These are phyloP conservation scores for Acleris literana DNA, from an alignment of 2,888 invertebrate genomes.

Conservation along the genomic window DNA sequence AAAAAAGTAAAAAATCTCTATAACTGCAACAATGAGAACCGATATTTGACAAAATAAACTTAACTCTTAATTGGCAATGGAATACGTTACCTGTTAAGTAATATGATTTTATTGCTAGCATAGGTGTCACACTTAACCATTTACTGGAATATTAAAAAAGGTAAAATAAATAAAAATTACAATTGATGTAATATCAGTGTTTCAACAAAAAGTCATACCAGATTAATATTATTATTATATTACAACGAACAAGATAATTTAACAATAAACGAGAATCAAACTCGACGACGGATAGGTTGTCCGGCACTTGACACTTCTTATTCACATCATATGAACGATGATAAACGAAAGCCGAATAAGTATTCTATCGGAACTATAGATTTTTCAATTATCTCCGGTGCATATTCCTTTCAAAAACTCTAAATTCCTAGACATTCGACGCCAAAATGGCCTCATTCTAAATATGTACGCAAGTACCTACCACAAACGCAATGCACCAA, in stretches of 20 bases:
- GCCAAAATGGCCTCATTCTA: conserved; percentile 49
- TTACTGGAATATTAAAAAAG: no score
- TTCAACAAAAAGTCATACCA: no score
- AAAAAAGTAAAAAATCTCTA: no score
- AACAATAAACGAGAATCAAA: neutral
- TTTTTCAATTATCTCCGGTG: neutral
- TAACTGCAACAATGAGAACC: no score
- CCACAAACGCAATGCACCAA: conserved; percentile 82
- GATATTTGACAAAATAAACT: no score
- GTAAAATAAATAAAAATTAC: no score
- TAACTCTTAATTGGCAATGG: no score
- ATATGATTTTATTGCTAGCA: no score
- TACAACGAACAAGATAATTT: neutral
- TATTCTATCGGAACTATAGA: conserved; percentile 4
- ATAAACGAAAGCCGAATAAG: conserved; percentile 13
- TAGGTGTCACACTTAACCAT: no score
- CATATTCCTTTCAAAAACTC: conserved; percentile 1
- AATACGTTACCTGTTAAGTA: no score
- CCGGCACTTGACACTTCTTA: conserved; percentile 31
- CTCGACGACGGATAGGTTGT: conserved; percentile 18
- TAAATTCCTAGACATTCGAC: conserved; percentile 16
- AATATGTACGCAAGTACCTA: conserved; percentile 56
- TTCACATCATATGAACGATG: conserved; percentile 16
- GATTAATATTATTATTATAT: neutral
- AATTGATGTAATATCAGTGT: no score